Percentiles rank a stretch among this genome's conserved stretches.
Evolutionary conservation across 2,113 vertebrate genomes (phyloP).

Genomic region (Xiphophorus maculatus): DNA sequence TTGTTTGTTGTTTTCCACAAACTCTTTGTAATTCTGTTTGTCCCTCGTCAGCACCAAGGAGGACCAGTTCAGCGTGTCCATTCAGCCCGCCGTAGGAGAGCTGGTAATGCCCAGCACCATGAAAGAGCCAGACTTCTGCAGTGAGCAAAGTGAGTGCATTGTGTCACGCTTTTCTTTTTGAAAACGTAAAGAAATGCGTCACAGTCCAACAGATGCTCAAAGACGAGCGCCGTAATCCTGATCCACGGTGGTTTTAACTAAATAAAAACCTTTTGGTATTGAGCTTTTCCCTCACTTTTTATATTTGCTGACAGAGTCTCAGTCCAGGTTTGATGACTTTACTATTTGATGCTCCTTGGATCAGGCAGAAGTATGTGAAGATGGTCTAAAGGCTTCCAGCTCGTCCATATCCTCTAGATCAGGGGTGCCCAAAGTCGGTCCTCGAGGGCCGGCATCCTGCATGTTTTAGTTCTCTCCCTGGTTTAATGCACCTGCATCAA

Average conservation of each 20-base stretch:
- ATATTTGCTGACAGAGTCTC: no score
- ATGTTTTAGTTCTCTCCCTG: no score
- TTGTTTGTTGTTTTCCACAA: background rate
- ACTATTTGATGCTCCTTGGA: no score
- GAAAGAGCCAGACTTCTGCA: constrained; percentile 90
- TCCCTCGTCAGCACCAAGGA: constrained; percentile 86
- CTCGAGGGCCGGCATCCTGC: no score
- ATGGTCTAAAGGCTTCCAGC: background rate
- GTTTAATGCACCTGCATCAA: no score
- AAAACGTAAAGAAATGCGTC: background rate
- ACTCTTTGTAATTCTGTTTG: background rate
- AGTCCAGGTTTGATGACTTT: no score
- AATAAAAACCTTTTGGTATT: no score
- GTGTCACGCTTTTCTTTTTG: background rate
- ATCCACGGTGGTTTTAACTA: no score
- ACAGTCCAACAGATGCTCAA: background rate
- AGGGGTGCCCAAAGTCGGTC: no score
- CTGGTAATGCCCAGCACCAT: constrained; percentile 89
- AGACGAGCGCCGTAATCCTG: background rate
- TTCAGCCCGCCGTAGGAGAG: constrained; percentile 93
- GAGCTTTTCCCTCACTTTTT: no score
- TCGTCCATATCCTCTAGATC: background rate
- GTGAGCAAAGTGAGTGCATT: constrained; percentile 87
- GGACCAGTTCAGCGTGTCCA: constrained; percentile 88
- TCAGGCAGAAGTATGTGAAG: no score